Percentiles rank a stretch among this genome's conserved stretches.
Evolutionary conservation across 2,113 vertebrate genomes (phyloP).

Genomic region (Apodemus speciosus): DNA sequence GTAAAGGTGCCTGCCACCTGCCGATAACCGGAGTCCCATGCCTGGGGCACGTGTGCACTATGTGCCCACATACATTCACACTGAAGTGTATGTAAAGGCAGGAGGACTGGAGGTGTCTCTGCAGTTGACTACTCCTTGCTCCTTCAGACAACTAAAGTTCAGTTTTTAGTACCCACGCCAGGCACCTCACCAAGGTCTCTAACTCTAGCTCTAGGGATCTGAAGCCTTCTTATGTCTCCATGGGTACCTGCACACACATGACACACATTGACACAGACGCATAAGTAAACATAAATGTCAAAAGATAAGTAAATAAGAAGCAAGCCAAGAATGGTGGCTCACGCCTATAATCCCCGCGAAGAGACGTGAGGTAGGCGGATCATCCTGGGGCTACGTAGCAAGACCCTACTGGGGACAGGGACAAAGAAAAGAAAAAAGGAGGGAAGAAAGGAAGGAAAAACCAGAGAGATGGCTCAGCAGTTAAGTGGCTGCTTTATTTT

Average conservation of each 20-base stretch:
- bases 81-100: not conserved
- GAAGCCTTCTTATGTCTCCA: not conserved
- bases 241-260: not conserved
- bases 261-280: not conserved
- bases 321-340: not conserved
- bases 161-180: not conserved
- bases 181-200: not conserved
- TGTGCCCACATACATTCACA: not conserved
- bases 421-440: not conserved
- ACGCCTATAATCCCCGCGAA: not conserved
- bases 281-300: not conserved
- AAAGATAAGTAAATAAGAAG: not conserved
- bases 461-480: not conserved
- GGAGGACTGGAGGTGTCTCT: not conserved
- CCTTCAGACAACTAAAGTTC: not conserved
- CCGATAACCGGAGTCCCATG: not conserved
- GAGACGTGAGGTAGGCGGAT: not conserved
- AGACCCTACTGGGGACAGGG: not conserved
- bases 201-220: not conserved
- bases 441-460: not conserved
- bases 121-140: not conserved
- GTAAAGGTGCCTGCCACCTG: not conserved
- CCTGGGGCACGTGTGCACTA: not conserved
- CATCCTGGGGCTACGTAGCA: too few relatives aligned
- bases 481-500: not conserved